These are phyloP conservation scores for Turritopsis dohrnii DNA, from an alignment of 30 jellyfish, hydroid and myxozoan species.

Conservation along the genomic window DNA sequence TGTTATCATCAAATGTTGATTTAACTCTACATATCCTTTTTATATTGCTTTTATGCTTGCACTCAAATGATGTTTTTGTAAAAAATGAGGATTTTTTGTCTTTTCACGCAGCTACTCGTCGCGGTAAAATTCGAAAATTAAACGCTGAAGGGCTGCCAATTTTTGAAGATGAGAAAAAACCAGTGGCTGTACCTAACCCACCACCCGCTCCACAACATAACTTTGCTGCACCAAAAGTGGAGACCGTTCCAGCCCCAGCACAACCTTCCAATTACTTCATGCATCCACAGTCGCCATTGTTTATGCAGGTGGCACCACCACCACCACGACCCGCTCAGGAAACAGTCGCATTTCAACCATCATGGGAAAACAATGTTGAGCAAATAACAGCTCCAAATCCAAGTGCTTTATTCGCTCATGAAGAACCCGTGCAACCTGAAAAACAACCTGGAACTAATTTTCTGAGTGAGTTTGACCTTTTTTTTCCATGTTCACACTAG, in stretches of 20 bases:
- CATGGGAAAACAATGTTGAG: constrained; percentile 8
- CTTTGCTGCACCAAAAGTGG: constrained; percentile 17
- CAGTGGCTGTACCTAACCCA: background rate
- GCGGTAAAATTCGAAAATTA: constrained; percentile 26
- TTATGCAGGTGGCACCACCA: background rate
- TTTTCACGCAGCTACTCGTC: constrained; percentile 18
- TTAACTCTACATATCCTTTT: background rate
- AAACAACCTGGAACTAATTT: constrained; percentile 32
- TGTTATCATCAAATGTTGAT: background rate
- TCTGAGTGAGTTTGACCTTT: constrained; percentile 28
- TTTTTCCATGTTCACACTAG: too few species aligned
- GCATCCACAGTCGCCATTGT: constrained; percentile 10
- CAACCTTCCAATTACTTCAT: constrained; percentile 9
- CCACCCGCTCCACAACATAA: constrained; percentile 10
- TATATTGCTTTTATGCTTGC: background rate
- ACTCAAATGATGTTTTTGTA: background rate
- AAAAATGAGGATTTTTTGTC: background rate
- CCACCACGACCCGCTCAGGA: constrained; percentile 3
- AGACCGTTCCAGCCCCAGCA: constrained; percentile 1
- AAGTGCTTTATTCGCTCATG: constrained; percentile 25
- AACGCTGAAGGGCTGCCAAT: constrained; percentile 34
- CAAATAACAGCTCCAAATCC: constrained; percentile 32
- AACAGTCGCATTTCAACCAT: constrained; percentile 16
- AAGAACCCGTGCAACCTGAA: constrained; percentile 23
- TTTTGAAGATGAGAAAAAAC: background rate